A percentile compares a stretch with the other conserved stretches of the same genome.
Evolutionary conservation across 2,113 vertebrate species (phyloP).

Genomic region (Amphiprion ocellaris): DNA sequence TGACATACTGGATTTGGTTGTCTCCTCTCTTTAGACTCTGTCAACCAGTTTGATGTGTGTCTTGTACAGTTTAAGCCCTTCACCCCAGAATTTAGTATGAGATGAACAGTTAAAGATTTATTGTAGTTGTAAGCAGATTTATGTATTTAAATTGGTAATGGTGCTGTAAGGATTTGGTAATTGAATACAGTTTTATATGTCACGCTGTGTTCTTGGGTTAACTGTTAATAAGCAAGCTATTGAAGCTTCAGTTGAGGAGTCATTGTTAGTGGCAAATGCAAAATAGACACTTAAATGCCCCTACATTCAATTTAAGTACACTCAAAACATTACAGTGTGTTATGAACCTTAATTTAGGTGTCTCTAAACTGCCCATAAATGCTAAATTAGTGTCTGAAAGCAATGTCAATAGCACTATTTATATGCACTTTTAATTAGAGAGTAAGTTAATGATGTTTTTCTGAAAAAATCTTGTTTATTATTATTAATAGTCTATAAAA

Average conservation of each 20-base stretch:
- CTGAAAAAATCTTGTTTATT: too few relatives aligned
- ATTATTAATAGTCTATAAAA: too few relatives aligned
- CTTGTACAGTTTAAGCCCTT: neutral
- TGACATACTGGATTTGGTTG: conserved; percentile 8
- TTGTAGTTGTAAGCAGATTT: conserved; percentile 7
- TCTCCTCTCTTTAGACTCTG: neutral
- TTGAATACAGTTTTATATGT: neutral
- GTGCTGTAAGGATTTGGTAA: neutral
- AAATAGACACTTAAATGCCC: neutral
- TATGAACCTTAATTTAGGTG: neutral
- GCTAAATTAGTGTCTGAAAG: neutral
- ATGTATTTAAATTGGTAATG: neutral
- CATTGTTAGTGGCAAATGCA: too few relatives aligned
- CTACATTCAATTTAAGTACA: neutral
- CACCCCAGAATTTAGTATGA: neutral
- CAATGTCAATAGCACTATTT: neutral
- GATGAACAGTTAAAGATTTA: neutral
- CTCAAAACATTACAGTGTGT: neutral
- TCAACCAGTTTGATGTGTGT: neutral
- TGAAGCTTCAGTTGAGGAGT: too few relatives aligned
- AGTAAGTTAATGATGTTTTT: too few relatives aligned
- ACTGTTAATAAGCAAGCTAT: too few relatives aligned
- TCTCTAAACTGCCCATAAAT: neutral
- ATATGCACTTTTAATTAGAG: too few relatives aligned
- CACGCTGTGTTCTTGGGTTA: neutral